Conservation (phyloP, 1,140 invertebrate genomes). For the Macrotrachela quadricornifera region DNA sequence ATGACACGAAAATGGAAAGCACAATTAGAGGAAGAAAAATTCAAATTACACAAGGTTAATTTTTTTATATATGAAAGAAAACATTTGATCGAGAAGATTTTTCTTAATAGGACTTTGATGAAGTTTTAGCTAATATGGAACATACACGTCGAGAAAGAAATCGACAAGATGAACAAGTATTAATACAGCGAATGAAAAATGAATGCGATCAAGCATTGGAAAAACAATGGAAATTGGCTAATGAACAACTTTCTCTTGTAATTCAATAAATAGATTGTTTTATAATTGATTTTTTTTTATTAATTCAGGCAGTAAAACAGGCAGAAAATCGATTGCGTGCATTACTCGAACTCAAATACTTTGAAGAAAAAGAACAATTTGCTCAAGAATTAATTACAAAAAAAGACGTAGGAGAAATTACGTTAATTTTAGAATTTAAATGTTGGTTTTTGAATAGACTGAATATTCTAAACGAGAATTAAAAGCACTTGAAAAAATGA, state of each 20-base stretch:
- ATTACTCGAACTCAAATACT: neutral
- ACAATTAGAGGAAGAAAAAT: too few relatives aligned
- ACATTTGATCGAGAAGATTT: too few relatives aligned
- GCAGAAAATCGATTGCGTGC: neutral
- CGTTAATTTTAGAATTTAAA: too few relatives aligned
- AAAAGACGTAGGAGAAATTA: neutral
- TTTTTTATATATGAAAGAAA: too few relatives aligned
- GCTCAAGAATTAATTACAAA: neutral
- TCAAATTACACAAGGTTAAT: too few relatives aligned
- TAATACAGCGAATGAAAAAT: conserved; percentile 16
- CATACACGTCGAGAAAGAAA: conserved; percentile 15
- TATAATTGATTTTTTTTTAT: conserved; percentile 10
- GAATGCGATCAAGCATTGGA: conserved; percentile 21
- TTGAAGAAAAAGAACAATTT: neutral
- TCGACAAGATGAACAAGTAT: conserved; percentile 16
- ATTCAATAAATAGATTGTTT: conserved; percentile 19
- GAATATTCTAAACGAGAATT: conserved; percentile 14
- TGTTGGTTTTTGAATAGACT: neutral
- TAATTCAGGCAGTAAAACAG: neutral
- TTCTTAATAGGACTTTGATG: conserved; percentile 14
- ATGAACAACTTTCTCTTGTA: conserved; percentile 17
- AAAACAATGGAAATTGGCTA: conserved; percentile 19
- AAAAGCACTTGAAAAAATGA: conserved; percentile 14
- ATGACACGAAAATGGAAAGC: too few relatives aligned
- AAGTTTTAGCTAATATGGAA: conserved; percentile 16